Percentiles rank a stretch among this genome's conserved stretches.
phyloP scores from a whole-genome alignment of 2,888 invertebrate genomes.

The Standfussiana lucernea region DNA sequence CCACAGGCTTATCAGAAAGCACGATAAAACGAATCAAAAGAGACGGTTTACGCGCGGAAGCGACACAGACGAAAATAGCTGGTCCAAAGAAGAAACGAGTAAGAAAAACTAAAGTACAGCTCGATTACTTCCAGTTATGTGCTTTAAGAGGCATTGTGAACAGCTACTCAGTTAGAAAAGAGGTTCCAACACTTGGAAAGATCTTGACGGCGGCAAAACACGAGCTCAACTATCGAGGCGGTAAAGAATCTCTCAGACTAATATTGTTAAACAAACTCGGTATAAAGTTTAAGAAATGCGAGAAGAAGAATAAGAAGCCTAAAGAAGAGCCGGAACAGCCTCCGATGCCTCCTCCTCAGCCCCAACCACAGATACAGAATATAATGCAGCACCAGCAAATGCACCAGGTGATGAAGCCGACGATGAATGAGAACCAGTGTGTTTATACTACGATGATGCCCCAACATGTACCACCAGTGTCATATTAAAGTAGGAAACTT shows the following conservation, averaged over 20 bases:
- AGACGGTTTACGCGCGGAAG: constrained; percentile 85
- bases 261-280: constrained; percentile 87
- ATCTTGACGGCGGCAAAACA: constrained; percentile 85
- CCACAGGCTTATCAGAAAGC: constrained; percentile 86
- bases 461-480: constrained; percentile 85
- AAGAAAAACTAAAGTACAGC: constrained; percentile 86
- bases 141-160: constrained; percentile 86
- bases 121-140: constrained; percentile 87
- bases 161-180: constrained; percentile 84
- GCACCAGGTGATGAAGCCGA: constrained; percentile 80
- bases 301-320: constrained; percentile 87
- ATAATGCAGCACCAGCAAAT: constrained; percentile 73
- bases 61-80: constrained; percentile 86
- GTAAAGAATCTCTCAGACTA: constrained; percentile 85
- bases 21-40: constrained; percentile 87
- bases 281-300: constrained; percentile 88
- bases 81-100: constrained; percentile 87
- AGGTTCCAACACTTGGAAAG: constrained; percentile 86
- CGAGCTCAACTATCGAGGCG: constrained; percentile 85
- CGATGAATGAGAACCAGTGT: constrained; percentile 80
- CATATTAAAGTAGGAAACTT: constrained; percentile 70
- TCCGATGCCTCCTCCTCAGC: constrained; percentile 48
- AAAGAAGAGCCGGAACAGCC: constrained; percentile 76
- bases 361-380: constrained; percentile 65
- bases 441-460: constrained; percentile 86